Evolutionary conservation across 1,140 invertebrate genomes (phyloP), one percentile per base, ranked within the genome.

Genomic region (Brachionus sp.): DNA sequence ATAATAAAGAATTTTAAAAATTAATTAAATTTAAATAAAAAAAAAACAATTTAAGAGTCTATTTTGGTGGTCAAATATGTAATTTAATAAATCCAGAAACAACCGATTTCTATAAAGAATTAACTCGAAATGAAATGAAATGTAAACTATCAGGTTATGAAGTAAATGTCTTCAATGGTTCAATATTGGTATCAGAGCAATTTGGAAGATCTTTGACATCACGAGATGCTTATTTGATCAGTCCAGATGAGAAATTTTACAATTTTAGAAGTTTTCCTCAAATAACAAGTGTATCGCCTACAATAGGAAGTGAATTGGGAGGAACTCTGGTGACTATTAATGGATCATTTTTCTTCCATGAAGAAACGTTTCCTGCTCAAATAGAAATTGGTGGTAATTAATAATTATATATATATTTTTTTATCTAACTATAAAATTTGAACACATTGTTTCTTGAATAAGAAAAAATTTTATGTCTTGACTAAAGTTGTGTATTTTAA

Each of bases 261-360:
- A 78, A 62, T 78, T 78, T 78, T 78, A 50, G 57, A 62, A 46
- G 25, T 0, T 78, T 57, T 85, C 19, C 84, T 85, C 86, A 86
- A 33, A 85, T 86, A 19, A 64, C 75, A 7, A 78, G 80, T 10
- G 39, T 87, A 25, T 84, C 85, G 25, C 85, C 84, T 2, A 29
- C 66, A 5, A 25, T 25, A n/a, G 86, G 86, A 16, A 87, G 86
- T 75, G 83, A 70, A 9, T 78, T 25, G 1, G 86, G 86, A 5
- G 86, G 85, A 2, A 84, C 84, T 25, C 13, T 53, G 25, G 75
- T 87, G 29, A 85, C 85, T 1, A 84, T 87, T 9, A 85, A 35
- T 35, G 86, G 86, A 9, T 77, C 85, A 35, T 84, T 86, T 80
- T 86, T 86, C 84, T 86, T 86, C 62, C 80, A 85, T 82, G 86